A percentile compares a stretch with the other conserved stretches of the same genome.
Conservation (phyloP, 2,113 vertebrate species). For the Myotis brandtii region DNA sequence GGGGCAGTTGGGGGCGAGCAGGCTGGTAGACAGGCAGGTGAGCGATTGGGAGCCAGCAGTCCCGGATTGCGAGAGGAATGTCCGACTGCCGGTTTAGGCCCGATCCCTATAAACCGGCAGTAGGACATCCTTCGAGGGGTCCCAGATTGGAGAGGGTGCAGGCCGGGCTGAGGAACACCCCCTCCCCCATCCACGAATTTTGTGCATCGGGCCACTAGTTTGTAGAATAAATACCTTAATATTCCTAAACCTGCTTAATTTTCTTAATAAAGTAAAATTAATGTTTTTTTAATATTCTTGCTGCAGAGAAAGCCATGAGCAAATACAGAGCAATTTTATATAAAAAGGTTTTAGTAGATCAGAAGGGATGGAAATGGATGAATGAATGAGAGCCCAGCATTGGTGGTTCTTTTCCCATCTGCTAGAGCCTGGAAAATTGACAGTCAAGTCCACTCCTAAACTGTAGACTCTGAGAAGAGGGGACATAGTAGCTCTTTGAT, state of each 20-base stretch:
- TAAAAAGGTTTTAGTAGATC: background rate
- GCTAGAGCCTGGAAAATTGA: background rate
- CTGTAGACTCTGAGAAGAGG: background rate
- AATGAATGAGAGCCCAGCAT: rapidly evolving
- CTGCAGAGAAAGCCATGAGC: background rate
- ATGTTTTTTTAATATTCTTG: background rate
- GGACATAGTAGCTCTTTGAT: rapidly evolving
- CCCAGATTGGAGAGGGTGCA: no score
- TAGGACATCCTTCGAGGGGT: no score
- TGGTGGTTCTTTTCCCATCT: no score
- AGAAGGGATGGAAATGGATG: background rate
- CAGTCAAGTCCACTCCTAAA: background rate
- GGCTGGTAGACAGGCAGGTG: no score
- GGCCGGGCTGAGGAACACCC: no score
- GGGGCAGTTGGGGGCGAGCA: no score
- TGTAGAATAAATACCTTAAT: background rate
- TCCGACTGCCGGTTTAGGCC: no score
- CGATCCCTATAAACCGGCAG: no score
- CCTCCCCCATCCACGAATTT: no score
- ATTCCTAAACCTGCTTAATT: background rate
- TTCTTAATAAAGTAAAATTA: constrained; percentile 9
- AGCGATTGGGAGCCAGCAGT: no score
- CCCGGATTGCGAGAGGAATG: no score
- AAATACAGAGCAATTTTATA: background rate
- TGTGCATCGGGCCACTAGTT: background rate